phyloP scores from a whole-genome alignment of 2,888 invertebrate species.

The Hofmannophila pseudospretella region DNA sequence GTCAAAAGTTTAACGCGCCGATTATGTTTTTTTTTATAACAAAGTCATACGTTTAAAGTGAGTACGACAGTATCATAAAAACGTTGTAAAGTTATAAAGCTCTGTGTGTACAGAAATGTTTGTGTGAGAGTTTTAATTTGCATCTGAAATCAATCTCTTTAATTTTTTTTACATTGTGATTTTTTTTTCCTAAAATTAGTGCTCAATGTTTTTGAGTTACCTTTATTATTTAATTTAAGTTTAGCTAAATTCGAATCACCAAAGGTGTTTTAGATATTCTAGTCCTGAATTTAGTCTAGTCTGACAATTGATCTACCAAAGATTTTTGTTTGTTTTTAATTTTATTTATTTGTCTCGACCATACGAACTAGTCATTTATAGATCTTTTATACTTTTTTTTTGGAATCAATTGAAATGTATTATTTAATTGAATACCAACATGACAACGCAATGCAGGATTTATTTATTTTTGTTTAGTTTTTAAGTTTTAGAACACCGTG shows the following conservation, averaged over 20 bases:
- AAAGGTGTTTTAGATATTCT: constrained; percentile 35
- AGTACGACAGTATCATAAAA: too few relatives aligned
- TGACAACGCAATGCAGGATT: constrained; percentile 41
- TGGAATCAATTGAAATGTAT: constrained; percentile 1
- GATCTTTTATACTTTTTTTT: constrained; percentile 12
- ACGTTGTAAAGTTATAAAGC: too few relatives aligned
- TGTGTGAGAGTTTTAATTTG: too few relatives aligned
- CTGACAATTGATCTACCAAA: constrained; percentile 43
- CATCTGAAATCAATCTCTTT: too few relatives aligned
- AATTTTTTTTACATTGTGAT: constrained; percentile 12
- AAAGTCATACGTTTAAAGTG: too few relatives aligned
- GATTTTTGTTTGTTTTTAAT: constrained; percentile 29
- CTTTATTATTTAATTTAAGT: constrained; percentile 9
- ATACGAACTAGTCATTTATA: constrained; percentile 62
- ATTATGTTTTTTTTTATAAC: too few relatives aligned
- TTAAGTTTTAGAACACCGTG: constrained; percentile 37
- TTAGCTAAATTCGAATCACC: too few relatives aligned
- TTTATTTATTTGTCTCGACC: constrained; percentile 30
- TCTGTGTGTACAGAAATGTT: too few relatives aligned
- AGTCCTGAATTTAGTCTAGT: constrained; percentile 47
- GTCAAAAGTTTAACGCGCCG: too few relatives aligned
- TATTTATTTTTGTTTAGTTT: constrained; percentile 33
- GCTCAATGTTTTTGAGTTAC: constrained; percentile 21
- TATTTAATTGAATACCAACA: background rate
- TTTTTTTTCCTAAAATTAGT: constrained; percentile 18